Evolutionary conservation across 2,797 vertebrate species (phyloP), one percentile per base, ranked within the genome.

Genomic region (Oreochromis mossambicus): DNA sequence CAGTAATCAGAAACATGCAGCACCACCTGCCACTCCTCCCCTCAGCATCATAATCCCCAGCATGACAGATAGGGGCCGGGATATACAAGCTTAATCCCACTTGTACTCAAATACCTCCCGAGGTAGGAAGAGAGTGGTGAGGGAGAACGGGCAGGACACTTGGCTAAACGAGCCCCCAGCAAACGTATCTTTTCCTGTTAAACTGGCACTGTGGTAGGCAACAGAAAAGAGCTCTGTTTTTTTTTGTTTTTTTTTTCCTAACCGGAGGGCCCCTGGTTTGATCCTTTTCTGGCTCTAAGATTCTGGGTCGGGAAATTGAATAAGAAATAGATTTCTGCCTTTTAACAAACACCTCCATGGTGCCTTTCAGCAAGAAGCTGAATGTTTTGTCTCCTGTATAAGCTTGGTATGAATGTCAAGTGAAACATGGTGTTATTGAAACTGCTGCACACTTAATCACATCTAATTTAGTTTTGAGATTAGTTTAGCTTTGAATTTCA

Each of bases 1-100:
- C 66, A 56, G 84, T 83, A 86, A 92, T 89, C 78, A n/a, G 88
- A 91, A 88, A 90, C 90, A 87, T 86, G 81, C 91, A 90, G 82
- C 93, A 84, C 91, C 83, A 83, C 90, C 93, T 86, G 80, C 85
- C 87, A 29, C 87, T 81, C 90, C 91, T 82, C 86, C 92, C 89
- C 52, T 63, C 84, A 82, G 91, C 86, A 76, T 84, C 90, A 83
- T 95, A 95, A 94, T 95, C 94, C 94, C 84, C 86, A 84, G 79
- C 90, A 78, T 92, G 88, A 93, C 92, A 92, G 93, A 91, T 66
- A 92, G 91, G 87, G 93, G 91, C 92, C 41, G 87, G 90, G 94
- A 94, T 89, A 89, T 92, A 93, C 94, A 93, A 78, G 92, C 91
- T 87, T 95, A 94, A 95, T 94, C 94, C 92, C 88, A 90, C 93